Evolutionary conservation across 2,797 vertebrate species (phyloP).

Genomic region (Pseudochaenichthys georgianus): DNA sequence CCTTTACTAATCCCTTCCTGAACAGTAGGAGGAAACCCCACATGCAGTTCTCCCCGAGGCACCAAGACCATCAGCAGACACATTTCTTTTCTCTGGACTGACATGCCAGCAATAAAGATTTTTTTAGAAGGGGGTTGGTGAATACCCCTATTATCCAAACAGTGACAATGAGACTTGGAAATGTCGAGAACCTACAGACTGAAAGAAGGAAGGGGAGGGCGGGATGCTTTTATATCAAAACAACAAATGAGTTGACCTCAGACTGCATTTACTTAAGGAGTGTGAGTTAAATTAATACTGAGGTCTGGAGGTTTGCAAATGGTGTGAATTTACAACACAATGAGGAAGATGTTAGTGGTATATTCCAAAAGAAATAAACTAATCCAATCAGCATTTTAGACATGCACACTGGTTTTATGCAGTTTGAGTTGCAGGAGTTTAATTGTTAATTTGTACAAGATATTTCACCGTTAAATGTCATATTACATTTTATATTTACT

Average conservation of each 20-base stretch:
- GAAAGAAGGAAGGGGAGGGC: background rate
- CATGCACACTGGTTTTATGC: background rate
- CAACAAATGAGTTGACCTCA: conserved; percentile 26
- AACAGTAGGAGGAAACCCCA: conserved; percentile 61
- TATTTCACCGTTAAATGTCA: conserved; percentile 33
- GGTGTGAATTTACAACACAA: conserved; percentile 8
- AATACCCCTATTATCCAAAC: conserved; percentile 61
- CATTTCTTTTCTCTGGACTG: conserved; percentile 47
- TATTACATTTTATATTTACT: no score
- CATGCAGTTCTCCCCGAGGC: conserved; percentile 53
- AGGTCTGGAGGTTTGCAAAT: conserved; percentile 15
- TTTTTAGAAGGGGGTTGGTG: conserved; percentile 9
- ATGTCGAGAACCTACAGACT: conserved; percentile 50
- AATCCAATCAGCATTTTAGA: conserved; percentile 12
- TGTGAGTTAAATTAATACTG: conserved; percentile 2
- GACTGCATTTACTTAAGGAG: background rate
- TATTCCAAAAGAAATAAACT: conserved; percentile 12
- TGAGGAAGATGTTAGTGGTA: background rate
- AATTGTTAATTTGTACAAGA: background rate
- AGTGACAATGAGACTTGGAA: conserved; percentile 57
- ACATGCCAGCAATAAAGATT: conserved; percentile 34
- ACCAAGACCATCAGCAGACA: conserved; percentile 45
- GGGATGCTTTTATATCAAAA: conserved; percentile 35
- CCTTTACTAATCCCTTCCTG: conserved; percentile 75
- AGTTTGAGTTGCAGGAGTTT: background rate